Conservation (phyloP, 2,888 invertebrate genomes). For the Esperia sulphurella region DNA sequence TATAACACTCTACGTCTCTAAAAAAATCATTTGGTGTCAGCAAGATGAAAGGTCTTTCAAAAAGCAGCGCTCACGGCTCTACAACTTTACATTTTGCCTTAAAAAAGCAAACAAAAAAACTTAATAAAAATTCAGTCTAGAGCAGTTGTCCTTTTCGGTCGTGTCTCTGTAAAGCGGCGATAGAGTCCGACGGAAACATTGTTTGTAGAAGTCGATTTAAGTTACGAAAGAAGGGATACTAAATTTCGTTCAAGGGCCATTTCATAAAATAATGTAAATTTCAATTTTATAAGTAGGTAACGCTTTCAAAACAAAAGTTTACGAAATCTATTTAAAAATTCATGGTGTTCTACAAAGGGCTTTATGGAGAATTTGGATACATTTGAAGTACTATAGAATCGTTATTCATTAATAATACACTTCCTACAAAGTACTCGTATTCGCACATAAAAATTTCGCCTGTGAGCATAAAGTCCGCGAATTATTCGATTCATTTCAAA, state of each 20-base stretch:
- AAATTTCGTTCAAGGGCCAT: conserved; percentile 32
- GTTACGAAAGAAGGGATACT: conserved; percentile 45
- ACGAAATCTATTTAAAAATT: background rate
- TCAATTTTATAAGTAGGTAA: conserved; percentile 2
- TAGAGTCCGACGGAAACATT: conserved; percentile 54
- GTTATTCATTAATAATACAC: conserved; percentile 44
- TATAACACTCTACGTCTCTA: background rate
- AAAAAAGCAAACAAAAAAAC: conserved; percentile 60
- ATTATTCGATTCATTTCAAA: conserved; percentile 79
- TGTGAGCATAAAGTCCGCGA: conserved; percentile 68
- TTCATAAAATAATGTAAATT: conserved; percentile 17
- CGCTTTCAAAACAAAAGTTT: background rate
- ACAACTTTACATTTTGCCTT: conserved; percentile 52
- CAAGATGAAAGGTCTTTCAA: conserved; percentile 36
- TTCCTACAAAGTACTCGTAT: conserved; percentile 56
- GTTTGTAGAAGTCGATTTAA: conserved; percentile 70
- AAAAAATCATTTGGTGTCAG: background rate
- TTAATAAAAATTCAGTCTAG: conserved; percentile 64
- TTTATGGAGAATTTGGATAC: too few species aligned
- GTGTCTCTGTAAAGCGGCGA: conserved; percentile 37
- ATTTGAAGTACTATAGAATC: background rate
- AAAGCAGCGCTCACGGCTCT: conserved; percentile 40
- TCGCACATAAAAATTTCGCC: conserved; percentile 57
- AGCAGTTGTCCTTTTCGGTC: conserved; percentile 56
- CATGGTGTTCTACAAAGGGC: too few species aligned